Conservation (phyloP, 2,797 vertebrate genomes). For the Megalops cyprinoides region DNA sequence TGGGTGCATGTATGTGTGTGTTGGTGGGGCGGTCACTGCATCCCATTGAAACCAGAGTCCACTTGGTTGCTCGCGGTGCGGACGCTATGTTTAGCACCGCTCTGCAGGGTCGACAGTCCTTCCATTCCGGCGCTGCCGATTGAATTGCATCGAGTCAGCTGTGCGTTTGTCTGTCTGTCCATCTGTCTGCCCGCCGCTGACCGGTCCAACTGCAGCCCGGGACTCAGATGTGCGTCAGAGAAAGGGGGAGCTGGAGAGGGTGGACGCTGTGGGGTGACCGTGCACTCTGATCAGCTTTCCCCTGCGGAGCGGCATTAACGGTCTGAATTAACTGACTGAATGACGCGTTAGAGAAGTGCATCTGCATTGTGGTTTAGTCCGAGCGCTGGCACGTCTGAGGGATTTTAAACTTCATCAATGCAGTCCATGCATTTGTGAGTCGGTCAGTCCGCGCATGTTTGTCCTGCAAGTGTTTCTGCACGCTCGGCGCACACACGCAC, state of each 20-base stretch:
- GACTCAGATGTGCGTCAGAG: not conserved
- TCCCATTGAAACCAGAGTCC: conserved; percentile 53
- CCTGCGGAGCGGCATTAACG: not conserved
- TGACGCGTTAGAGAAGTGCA: not conserved
- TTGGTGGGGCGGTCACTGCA: conserved; percentile 12
- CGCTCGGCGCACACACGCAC: not conserved
- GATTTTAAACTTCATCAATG: not conserved
- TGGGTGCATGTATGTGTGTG: not conserved
- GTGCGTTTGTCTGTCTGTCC: conserved; percentile 41
- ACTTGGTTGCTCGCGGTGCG: conserved; percentile 36
- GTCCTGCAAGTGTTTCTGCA: not conserved
- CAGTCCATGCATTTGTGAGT: not conserved
- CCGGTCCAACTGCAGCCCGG: not conserved
- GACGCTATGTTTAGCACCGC: conserved; percentile 69
- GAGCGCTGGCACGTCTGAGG: too few species aligned
- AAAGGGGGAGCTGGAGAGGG: too few species aligned
- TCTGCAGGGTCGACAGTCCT: conserved; percentile 48
- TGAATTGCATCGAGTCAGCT: conserved; percentile 77
- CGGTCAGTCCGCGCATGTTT: not conserved
- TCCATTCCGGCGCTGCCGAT: conserved; percentile 55
- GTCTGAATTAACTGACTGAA: not conserved
- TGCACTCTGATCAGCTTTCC: not conserved
- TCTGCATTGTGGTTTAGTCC: not conserved
- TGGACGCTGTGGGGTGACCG: too few species aligned
- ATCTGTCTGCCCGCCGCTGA: conserved; percentile 17